phyloP scores from a whole-genome alignment of 2,888 invertebrate genomes.

The Nezara viridula region DNA sequence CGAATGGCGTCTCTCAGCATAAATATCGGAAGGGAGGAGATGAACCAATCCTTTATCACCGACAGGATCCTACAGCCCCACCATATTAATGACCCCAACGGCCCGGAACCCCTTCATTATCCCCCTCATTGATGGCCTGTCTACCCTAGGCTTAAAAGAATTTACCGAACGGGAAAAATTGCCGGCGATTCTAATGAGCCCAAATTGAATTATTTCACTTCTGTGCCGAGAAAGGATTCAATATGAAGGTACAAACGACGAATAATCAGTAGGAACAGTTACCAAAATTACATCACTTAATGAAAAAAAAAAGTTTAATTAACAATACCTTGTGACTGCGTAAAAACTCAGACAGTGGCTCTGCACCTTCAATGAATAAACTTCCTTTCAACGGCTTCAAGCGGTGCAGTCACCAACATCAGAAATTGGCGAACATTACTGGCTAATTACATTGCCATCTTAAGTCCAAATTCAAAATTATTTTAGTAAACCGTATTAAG shows the following conservation, averaged over 20 bases:
- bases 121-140: background rate
- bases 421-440: too few species aligned
- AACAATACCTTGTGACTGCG: too few species aligned
- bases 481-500: too few species aligned
- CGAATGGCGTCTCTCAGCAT: background rate
- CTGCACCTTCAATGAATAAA: too few species aligned
- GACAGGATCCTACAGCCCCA: background rate
- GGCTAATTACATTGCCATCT: too few species aligned
- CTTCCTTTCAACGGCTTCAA: too few species aligned
- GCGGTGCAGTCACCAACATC: too few species aligned
- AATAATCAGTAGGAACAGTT: too few species aligned
- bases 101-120: background rate
- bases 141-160: conserved; percentile 11
- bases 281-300: too few species aligned
- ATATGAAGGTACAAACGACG: background rate
- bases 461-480: too few species aligned
- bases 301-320: too few species aligned
- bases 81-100: conserved; percentile 7
- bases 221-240: background rate
- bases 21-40: background rate
- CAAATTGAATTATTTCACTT: background rate
- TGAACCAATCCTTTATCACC: conserved; percentile 8
- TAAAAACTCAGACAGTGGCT: too few species aligned
- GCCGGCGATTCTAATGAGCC: background rate
- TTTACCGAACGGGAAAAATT: background rate